Conservation (phyloP, 1,140 invertebrate species). For the Pseudoatta argentina region DNA sequence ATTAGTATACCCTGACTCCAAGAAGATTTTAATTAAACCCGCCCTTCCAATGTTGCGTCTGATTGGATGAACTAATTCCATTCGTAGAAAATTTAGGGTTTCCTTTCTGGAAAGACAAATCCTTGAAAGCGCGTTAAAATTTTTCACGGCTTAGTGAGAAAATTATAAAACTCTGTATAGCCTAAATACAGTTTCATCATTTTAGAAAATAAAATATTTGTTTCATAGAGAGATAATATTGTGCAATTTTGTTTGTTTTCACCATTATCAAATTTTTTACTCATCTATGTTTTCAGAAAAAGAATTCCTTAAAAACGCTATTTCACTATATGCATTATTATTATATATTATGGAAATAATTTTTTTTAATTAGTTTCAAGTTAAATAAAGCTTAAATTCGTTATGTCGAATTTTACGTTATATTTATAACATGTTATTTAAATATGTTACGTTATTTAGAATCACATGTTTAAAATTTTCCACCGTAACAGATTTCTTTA, state of each 20-base stretch:
- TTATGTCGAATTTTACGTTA: neutral
- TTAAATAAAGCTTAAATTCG: neutral
- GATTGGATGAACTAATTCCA: constrained; percentile 85
- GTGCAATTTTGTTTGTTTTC: neutral
- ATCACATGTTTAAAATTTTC: neutral
- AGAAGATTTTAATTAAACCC: constrained; percentile 86
- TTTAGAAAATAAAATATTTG: neutral
- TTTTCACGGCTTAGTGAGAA: constrained; percentile 58
- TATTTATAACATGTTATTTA: too few relatives aligned
- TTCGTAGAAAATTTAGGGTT: constrained; percentile 82
- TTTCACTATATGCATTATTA: neutral
- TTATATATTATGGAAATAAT: neutral
- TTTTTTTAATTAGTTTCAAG: neutral
- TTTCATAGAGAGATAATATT: constrained; percentile 17
- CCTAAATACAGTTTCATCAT: constrained; percentile 24
- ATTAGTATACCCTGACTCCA: constrained; percentile 74
- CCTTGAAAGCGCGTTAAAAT: constrained; percentile 59
- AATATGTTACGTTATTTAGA: neutral
- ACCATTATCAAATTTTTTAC: neutral
- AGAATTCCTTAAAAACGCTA: neutral
- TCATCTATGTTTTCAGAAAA: neutral
- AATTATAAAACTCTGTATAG: constrained; percentile 65
- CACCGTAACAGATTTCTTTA: neutral
- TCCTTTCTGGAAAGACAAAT: constrained; percentile 71
- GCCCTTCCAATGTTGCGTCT: constrained; percentile 85